Evolutionary conservation across 2,113 vertebrate species (phyloP), one percentile per base, ranked within the genome.

Genomic region (Mirounga angustirostris): DNA sequence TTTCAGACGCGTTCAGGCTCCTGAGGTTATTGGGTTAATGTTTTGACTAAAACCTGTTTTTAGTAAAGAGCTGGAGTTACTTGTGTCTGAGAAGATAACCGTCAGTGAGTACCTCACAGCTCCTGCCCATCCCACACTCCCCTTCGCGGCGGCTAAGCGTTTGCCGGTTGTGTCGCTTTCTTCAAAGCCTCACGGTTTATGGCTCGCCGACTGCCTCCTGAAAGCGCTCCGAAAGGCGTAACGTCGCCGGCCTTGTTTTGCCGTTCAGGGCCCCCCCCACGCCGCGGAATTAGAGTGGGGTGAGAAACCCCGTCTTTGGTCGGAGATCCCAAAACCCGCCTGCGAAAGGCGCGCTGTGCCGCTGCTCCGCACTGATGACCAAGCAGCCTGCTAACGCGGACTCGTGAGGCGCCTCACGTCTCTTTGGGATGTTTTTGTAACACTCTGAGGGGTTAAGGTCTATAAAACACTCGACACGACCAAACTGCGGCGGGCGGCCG

Each of bases 51-150:
- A 98, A 98, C 98, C 99, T 99, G 99, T 99, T 99, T 99, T 99
- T 99, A 99, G 99, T 99, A 98, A 99, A 99, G 99, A 99, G 99
- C 99, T 99, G 99, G 99, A 99, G 98, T 99, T 98, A 99, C 97
- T 99, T 99, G 99, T 99, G 98, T 99, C 99, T 99, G 99, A 98
- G 99, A 98, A 99, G 99, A 99, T 96, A 97, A 97, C 98, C 98
- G 98, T 98, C 99, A 99, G 99, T 99, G 99, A 99, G 99, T 99
- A 99, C 99, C 98, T 99, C 99, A 97, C 98, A 98, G 99, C 99
- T 99, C 99, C 98, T 99, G 99, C 99, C 98, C 99, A 99, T 99
- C 98, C 98, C 99, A 99, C 98, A 98, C 98, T 98, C 98, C 98
- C 98, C 98, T 98, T 98, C 98, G 97, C 98, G 85, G 98, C 98